Evolutionary conservation across 2,797 vertebrate genomes (phyloP).

Genomic region (Ctenopoma multispine): DNA sequence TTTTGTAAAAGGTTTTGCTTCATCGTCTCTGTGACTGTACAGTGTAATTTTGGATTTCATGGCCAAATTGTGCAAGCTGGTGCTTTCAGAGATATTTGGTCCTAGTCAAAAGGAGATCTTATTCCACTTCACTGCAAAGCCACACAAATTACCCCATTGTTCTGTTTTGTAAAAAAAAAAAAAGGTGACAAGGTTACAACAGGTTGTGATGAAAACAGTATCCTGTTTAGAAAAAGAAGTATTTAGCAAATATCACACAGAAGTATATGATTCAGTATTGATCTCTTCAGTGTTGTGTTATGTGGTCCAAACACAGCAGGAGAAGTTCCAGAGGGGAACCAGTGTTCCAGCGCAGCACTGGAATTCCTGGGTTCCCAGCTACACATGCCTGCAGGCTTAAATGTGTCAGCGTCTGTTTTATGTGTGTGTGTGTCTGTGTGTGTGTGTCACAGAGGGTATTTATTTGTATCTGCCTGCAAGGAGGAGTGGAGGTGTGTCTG

Average conservation of each 20-base stretch:
- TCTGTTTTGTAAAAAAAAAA: constrained; percentile 18
- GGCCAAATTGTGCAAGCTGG: constrained; percentile 30
- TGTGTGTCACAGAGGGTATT: constrained; percentile 69
- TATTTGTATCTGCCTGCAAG: constrained; percentile 73
- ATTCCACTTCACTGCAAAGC: constrained; percentile 16
- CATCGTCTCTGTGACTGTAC: constrained; percentile 5
- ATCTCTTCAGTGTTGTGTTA: constrained; percentile 34
- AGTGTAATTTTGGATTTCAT: constrained; percentile 26
- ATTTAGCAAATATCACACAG: constrained; percentile 26
- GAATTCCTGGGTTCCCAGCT: constrained; percentile 74
- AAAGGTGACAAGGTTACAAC: constrained; percentile 6
- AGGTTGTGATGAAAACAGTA: constrained; percentile 22
- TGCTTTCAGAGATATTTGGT: constrained; percentile 24
- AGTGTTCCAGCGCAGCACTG: constrained; percentile 44
- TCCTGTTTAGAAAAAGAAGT: constrained; percentile 32
- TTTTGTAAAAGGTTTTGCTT: constrained; percentile 26
- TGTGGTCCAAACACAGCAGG: constrained; percentile 28
- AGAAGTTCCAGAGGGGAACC: constrained; percentile 40
- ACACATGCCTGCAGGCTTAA: constrained; percentile 73
- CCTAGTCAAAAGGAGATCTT: constrained; percentile 39
- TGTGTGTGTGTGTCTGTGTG: constrained; percentile 58
- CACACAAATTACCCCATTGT: constrained; percentile 54
- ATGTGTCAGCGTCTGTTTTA: constrained; percentile 75
- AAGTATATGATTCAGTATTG: constrained; percentile 20
- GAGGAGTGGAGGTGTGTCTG: constrained; percentile 25